Percentiles rank a stretch among this genome's conserved stretches.
Conservation (phyloP, 2,888 invertebrate species). For the Synergus japonicus region DNA sequence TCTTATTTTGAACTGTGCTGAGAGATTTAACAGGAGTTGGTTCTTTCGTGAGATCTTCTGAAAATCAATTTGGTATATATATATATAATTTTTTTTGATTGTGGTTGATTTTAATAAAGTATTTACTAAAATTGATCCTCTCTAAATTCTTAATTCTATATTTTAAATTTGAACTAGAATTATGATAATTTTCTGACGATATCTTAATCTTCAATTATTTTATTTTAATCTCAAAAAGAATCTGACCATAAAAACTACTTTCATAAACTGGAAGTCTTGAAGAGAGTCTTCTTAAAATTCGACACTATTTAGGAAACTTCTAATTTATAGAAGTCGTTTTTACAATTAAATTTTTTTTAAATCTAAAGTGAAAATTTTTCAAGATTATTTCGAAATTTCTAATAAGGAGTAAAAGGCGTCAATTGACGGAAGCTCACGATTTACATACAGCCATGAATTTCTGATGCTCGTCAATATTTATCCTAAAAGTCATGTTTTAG, state of each 20-base stretch:
- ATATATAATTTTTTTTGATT: not conserved
- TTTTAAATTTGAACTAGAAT: not conserved
- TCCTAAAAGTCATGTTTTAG: constrained; percentile 17
- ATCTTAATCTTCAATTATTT: too few relatives aligned
- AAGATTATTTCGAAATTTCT: not conserved
- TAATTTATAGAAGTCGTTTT: too few relatives aligned
- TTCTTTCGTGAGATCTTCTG: not conserved
- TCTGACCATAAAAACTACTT: too few relatives aligned
- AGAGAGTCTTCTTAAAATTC: not conserved
- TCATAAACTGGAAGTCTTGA: not conserved
- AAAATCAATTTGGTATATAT: constrained; percentile 12
- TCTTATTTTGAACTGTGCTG: not conserved
- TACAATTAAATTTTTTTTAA: too few relatives aligned
- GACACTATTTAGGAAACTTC: too few relatives aligned
- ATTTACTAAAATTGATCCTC: not conserved
- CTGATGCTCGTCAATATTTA: constrained; percentile 1
- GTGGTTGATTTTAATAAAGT: constrained; percentile 22
- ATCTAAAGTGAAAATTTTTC: too few relatives aligned
- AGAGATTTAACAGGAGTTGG: not conserved
- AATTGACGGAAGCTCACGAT: not conserved
- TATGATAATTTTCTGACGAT: too few relatives aligned
- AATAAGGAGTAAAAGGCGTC: not conserved
- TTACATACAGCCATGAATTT: constrained; percentile 11
- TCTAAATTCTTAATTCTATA: not conserved
- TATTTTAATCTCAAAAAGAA: too few relatives aligned